Conservation (phyloP, 2,797 vertebrate species). For the Falco naumanni region DNA sequence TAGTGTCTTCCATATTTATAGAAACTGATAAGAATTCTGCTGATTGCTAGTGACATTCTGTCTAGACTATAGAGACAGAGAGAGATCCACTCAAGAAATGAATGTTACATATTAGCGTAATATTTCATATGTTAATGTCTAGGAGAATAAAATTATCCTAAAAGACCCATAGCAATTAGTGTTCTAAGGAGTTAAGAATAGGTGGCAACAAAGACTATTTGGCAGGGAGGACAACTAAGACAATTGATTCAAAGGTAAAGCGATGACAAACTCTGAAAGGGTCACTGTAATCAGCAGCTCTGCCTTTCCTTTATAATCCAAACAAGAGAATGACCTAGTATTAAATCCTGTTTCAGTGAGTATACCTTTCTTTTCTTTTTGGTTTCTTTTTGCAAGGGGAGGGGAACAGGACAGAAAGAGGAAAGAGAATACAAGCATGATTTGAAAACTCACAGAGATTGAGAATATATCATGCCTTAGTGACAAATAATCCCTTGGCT, state of each 20-base stretch:
- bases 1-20: constrained; percentile 64
- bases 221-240: not conserved
- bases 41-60: constrained; percentile 72
- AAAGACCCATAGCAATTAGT: constrained; percentile 21
- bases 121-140: constrained; percentile 63
- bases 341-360: not conserved
- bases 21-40: constrained; percentile 69
- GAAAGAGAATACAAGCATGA: not conserved
- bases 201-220: constrained; percentile 13
- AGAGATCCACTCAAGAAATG: constrained; percentile 37
- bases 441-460: not conserved
- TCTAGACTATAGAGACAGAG: constrained; percentile 55
- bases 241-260: constrained; percentile 7
- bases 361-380: not conserved
- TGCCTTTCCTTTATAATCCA: not conserved
- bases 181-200: constrained; percentile 9
- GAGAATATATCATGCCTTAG: not conserved
- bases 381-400: not conserved
- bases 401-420: not conserved
- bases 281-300: not conserved
- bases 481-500: not conserved
- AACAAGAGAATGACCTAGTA: not conserved
- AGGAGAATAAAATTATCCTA: constrained; percentile 58
- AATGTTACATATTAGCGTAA: constrained; percentile 35
- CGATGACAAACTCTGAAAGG: not conserved